phyloP scores from a whole-genome alignment of 2,888 invertebrate genomes.

The Synergus umbraculus region DNA sequence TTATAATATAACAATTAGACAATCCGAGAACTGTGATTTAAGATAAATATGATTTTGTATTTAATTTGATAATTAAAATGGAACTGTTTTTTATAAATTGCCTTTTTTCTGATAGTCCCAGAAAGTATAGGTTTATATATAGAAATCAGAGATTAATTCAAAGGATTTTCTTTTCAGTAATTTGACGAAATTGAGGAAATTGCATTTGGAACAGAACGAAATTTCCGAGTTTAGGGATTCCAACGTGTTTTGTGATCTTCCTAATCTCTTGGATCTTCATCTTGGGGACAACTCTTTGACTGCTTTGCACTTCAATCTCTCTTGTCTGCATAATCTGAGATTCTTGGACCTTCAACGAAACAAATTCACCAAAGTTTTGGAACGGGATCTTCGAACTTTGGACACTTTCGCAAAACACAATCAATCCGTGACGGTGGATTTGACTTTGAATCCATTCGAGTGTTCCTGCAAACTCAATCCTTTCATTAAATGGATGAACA shows the following conservation, averaged over 20 bases:
- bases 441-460: constrained; percentile 84
- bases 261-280: constrained; percentile 83
- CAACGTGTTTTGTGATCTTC: constrained; percentile 85
- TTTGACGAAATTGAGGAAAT: constrained; percentile 82
- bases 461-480: constrained; percentile 83
- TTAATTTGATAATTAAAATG: not conserved
- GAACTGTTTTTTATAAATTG: not conserved
- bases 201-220: constrained; percentile 88
- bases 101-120: not conserved
- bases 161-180: constrained; percentile 75
- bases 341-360: constrained; percentile 86
- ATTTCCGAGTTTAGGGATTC: constrained; percentile 83
- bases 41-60: not conserved
- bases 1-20: not conserved
- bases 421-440: constrained; percentile 80
- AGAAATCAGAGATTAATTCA: not conserved
- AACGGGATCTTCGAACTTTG: constrained; percentile 79
- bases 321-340: constrained; percentile 82
- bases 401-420: constrained; percentile 80
- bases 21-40: not conserved
- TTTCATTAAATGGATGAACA: constrained; percentile 82
- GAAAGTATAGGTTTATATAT: not conserved
- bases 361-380: constrained; percentile 79
- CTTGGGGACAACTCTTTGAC: constrained; percentile 83
- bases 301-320: constrained; percentile 83